phyloP scores from a whole-genome alignment of 2,113 vertebrate genomes.

The Cebus imitator region DNA sequence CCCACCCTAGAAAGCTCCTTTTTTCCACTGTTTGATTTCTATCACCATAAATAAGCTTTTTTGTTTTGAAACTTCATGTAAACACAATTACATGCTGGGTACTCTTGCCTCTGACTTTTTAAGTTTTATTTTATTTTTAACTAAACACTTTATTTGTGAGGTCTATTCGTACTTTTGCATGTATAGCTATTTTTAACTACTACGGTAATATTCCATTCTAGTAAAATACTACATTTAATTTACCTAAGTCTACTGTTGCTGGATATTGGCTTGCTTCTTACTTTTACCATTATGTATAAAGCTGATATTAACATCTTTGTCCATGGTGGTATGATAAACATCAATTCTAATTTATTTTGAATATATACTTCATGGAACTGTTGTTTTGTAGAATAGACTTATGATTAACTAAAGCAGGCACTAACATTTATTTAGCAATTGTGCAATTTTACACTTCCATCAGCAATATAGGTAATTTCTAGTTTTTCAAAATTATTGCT shows the following conservation, averaged over 20 bases:
- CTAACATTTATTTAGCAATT: not conserved
- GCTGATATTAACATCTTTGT: not conserved
- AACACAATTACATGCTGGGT: not conserved
- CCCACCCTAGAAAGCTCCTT: not conserved
- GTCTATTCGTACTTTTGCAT: not conserved
- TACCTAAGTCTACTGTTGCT: not conserved
- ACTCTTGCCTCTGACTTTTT: not conserved
- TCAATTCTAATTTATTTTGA: not conserved
- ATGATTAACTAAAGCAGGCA: not conserved
- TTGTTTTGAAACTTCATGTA: not conserved
- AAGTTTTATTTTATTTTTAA: not conserved
- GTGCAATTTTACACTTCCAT: not conserved
- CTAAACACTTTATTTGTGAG: not conserved
- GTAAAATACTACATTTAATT: not conserved
- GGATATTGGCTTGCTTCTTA: not conserved
- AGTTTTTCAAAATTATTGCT: not conserved
- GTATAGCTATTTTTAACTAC: not conserved
- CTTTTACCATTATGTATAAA: not conserved
- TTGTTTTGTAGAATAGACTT: not conserved
- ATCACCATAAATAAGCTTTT: not conserved
- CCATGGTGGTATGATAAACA: not conserved
- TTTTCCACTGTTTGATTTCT: not conserved
- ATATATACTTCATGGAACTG: not conserved
- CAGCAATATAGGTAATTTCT: not conserved
- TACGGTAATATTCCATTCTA: not conserved